A percentile compares a stretch with the other conserved stretches of the same genome.
phyloP scores from a whole-genome alignment of 2,888 invertebrate genomes.

The Scotopteryx bipunctaria region DNA sequence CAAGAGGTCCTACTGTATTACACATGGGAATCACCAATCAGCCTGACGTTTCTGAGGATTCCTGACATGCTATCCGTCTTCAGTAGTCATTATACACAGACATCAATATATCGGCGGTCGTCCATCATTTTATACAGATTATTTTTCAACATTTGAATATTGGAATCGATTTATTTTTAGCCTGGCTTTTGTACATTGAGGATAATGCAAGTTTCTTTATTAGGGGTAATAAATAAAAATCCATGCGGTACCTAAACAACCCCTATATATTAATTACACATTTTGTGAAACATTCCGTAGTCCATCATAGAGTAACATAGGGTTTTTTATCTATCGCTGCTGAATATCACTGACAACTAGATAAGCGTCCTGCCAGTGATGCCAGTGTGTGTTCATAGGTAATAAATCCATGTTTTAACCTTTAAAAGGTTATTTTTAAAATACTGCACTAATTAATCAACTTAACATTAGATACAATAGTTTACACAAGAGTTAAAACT shows the following conservation, averaged over 20 bases:
- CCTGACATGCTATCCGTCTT: constrained; percentile 66
- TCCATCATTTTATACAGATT: constrained; percentile 65
- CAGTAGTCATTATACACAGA: constrained; percentile 44
- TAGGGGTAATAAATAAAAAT: constrained; percentile 17
- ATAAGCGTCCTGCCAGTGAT: no score
- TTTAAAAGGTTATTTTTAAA: no score
- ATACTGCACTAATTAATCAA: no score
- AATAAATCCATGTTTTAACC: no score
- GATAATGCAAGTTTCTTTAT: constrained; percentile 7
- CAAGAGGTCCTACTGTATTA: constrained; percentile 73
- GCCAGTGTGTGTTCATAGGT: no score
- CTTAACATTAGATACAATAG: no score
- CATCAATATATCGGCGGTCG: constrained; percentile 62
- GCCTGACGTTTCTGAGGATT: constrained; percentile 71
- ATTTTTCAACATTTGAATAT: constrained; percentile 60
- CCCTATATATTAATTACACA: no score
- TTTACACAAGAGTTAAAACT: constrained; percentile 31
- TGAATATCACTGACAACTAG: no score
- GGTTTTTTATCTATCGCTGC: no score
- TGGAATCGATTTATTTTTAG: constrained; percentile 61
- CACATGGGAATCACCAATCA: constrained; percentile 83
- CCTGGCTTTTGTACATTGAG: constrained; percentile 17
- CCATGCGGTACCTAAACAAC: no score
- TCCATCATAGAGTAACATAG: no score
- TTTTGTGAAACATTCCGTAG: no score